Conservation (phyloP, 2,797 vertebrate species). For the Pithecia hirsuta region DNA sequence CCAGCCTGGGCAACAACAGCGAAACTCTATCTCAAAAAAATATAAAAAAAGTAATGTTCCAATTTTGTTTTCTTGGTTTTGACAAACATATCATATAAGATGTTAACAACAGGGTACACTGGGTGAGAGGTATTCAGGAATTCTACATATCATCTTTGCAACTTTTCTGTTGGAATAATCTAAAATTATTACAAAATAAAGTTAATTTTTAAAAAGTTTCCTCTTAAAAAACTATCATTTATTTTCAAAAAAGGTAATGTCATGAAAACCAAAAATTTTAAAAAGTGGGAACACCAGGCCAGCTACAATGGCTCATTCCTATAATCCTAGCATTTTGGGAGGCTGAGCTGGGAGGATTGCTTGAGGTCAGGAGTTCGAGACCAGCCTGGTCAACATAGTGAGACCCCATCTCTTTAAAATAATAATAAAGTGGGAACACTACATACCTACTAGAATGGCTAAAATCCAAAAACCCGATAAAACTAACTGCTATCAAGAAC, state of each 20-base stretch:
- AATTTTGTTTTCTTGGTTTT: neutral
- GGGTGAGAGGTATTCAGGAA: neutral
- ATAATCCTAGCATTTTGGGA: no score
- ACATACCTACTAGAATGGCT: neutral
- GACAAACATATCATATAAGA: neutral
- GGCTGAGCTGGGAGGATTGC: no score
- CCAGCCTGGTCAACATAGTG: no score
- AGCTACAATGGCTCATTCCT: no score
- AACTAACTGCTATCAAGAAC: neutral
- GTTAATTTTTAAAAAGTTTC: neutral
- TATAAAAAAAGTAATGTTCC: neutral
- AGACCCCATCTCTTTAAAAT: no score
- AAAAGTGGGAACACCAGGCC: no score
- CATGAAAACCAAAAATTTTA: neutral
- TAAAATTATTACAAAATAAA: constrained; percentile 16
- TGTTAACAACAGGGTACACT: neutral
- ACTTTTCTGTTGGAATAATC: neutral
- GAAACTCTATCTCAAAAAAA: no score
- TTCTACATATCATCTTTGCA: neutral
- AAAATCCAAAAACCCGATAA: neutral
- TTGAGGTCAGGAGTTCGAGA: no score
- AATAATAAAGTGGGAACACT: neutral
- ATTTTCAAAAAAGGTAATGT: neutral
- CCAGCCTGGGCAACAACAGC: no score
- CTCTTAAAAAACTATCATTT: neutral